phyloP scores from a whole-genome alignment of 2,797 vertebrate species.

The Dermochelys coriacea region DNA sequence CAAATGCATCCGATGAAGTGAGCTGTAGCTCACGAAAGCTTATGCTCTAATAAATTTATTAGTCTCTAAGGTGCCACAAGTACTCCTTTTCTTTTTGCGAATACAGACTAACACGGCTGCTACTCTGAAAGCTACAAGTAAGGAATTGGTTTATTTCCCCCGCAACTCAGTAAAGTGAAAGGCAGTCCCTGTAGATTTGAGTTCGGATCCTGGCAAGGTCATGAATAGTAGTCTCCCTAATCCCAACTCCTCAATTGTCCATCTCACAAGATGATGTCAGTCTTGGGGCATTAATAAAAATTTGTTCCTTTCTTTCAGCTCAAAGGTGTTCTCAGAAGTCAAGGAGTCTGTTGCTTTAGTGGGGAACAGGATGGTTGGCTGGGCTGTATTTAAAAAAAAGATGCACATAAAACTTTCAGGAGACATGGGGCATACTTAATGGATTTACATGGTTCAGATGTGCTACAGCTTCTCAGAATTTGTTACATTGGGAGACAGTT shows the following conservation, averaged over 20 bases:
- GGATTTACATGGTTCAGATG: slow-evolving; percentile 33
- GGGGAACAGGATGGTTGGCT: not conserved
- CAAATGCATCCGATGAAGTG: too few species aligned
- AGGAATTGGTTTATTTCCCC: not conserved
- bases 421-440: not conserved
- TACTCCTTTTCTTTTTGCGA: too few species aligned
- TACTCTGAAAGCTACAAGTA: not conserved
- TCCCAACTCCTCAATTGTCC: not conserved
- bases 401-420: rapidly evolving
- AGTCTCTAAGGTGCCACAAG: too few species aligned
- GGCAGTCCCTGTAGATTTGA: not conserved
- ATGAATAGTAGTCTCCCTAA: rapidly evolving
- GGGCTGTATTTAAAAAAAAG: not conserved
- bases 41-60: too few species aligned
- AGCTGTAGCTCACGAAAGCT: too few species aligned
- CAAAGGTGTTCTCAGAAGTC: not conserved
- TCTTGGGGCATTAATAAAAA: not conserved
- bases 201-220: not conserved
- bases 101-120: too few species aligned
- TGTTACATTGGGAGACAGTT: slow-evolving; percentile 35
- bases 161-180: not conserved
- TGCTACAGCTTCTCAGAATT: not conserved
- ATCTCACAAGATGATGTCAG: not conserved
- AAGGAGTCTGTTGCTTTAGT: not conserved
- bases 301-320: not conserved